Percentiles rank a stretch among this genome's conserved stretches.
phyloP scores from a whole-genome alignment of 2,113 vertebrate species.

The Poeciliopsis retropinna region DNA sequence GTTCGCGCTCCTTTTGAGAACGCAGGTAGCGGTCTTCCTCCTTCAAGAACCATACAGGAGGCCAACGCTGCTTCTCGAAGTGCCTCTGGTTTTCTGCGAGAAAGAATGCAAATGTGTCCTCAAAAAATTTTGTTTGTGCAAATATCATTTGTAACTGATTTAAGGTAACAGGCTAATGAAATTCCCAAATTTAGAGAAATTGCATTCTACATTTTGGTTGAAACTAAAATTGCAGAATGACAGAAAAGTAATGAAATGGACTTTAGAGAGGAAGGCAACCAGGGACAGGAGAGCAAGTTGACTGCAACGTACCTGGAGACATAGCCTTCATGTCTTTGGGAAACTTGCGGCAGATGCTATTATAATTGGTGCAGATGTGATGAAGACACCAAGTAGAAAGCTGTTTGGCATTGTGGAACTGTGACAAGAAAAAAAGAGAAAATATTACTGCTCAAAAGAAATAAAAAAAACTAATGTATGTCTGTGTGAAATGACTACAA shows the following conservation, averaged over 20 bases:
- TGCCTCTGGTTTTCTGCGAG: conserved; percentile 84
- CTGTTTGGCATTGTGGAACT: conserved; percentile 90
- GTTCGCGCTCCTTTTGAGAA: conserved; percentile 85
- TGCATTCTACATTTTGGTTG: not conserved
- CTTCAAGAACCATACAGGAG: conserved; percentile 90
- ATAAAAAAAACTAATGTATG: not conserved
- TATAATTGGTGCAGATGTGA: conserved; percentile 93
- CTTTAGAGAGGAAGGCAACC: not conserved
- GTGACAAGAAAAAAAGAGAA: conserved; percentile 14
- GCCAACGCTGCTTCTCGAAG: conserved; percentile 91
- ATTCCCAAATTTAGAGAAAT: not conserved
- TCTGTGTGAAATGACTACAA: not conserved
- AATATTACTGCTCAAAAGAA: conserved; percentile 2
- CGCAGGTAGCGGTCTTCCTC: conserved; percentile 90
- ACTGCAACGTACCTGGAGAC: conserved; percentile 81
- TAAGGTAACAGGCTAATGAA: not conserved
- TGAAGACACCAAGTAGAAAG: conserved; percentile 90
- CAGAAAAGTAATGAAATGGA: not conserved
- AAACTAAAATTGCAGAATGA: not conserved
- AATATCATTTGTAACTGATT: conserved; percentile 2
- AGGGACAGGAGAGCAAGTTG: not conserved
- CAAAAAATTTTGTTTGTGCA: not conserved
- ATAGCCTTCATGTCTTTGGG: conserved; percentile 91
- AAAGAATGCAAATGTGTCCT: conserved; percentile 2
- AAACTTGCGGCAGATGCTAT: conserved; percentile 90